Evolutionary conservation across 92 coral and sea anemone species (phyloP), one percentile per base, ranked within the genome.

Genomic region (Palythoa grandis): DNA sequence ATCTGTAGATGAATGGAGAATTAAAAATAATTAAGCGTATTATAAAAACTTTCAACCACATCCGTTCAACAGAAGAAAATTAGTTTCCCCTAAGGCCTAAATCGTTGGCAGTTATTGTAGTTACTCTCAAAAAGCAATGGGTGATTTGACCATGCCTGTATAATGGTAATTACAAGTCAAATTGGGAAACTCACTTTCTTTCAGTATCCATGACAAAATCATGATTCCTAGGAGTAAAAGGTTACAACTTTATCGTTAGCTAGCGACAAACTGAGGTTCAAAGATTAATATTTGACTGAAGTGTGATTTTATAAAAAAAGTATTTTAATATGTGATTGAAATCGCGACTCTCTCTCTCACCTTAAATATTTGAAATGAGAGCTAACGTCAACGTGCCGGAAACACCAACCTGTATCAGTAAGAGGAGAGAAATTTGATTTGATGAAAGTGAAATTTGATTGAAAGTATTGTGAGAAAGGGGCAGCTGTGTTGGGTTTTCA

Each of bases 401-500:
- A 65, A 66, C 53, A 40, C 5, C 16, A 50, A 67, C 74, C 52
- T 60, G 52, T 65, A 66, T 43, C 58, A n/a, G 63, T 15, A 80
- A 65, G 35, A 11, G 65, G 10, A 11, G 2, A 15, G 29, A 43
- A 80, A 22, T 15, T 80, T 65, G 39, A 80, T 80, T 66, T 29
- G 35, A 29, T 29, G 1, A 80, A 13, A 11, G 2, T 7, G 29
- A 43, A 80, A 22, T 15, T 80, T 65, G 39, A 80, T 80, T 66
- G 66, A 66, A 80, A 65, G 50, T 52, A 24, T 65, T 29, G 2
- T 29, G 20, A 67, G 17, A 12, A 25, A 37, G 40, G 24, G 58
- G n/a, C 74, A 80, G 74, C 63, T 65, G 85, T 80, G 40, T 48
- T 52, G 60, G n/a, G 3, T 25, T 43, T 47, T 47, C 5, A 39